Percentiles rank a stretch among this genome's conserved stretches.
Evolutionary conservation across 1,140 invertebrate species (phyloP).

Genomic region (Sitophilus oryzae): DNA sequence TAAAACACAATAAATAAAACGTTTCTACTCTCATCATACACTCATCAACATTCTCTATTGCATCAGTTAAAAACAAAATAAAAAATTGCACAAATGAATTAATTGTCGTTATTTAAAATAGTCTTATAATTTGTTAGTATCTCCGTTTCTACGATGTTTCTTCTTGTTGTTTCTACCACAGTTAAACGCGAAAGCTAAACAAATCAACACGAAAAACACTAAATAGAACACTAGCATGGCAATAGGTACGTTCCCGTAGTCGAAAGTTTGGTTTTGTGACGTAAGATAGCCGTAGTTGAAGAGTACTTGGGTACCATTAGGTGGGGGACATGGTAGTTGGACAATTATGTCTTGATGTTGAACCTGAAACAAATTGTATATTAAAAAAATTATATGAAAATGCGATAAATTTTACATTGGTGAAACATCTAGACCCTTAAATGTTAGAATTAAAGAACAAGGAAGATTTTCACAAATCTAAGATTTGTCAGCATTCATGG

Average conservation of each 20-base stretch:
- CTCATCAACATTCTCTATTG: no score
- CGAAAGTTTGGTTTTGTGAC: conserved; percentile 36
- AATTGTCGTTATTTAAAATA: no score
- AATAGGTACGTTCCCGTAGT: conserved; percentile 51
- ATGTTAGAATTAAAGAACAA: no score
- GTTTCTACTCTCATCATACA: no score
- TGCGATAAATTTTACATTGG: no score
- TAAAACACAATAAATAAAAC: neutral
- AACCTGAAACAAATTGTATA: no score
- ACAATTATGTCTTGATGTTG: conserved; percentile 78
- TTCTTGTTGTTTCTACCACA: conserved; percentile 41
- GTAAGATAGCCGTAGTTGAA: conserved; percentile 52
- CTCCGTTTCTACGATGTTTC: conserved; percentile 1
- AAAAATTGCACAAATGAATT: no score
- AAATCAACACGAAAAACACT: conserved; percentile 52
- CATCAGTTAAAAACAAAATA: no score
- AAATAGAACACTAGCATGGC: conserved; percentile 54
- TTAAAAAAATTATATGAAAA: no score
- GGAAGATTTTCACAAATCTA: no score
- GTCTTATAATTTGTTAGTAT: conserved; percentile 28
- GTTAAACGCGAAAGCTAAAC: conserved; percentile 54
- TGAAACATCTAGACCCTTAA: no score
- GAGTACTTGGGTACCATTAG: conserved; percentile 68
- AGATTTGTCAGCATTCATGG: no score
- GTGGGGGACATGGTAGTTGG: conserved; percentile 66